Evolutionary conservation across 1,140 invertebrate species (phyloP), one percentile per base, ranked within the genome.

Genomic region (Zeugodacus cucurbitae): DNA sequence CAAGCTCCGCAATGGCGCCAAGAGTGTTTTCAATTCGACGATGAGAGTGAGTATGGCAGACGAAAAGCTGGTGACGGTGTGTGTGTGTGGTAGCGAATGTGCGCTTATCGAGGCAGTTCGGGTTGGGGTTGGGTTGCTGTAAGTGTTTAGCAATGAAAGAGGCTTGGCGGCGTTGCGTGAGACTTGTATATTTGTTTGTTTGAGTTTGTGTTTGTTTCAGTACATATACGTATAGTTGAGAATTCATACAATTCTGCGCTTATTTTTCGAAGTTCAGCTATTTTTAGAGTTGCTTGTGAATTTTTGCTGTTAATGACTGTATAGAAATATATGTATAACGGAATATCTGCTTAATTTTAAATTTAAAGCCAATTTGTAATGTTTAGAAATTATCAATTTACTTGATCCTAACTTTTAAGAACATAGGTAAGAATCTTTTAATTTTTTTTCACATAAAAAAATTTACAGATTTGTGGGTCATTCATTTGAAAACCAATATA

Each of bases 1-100:
- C 74, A 82, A 82, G 74, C 74, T 44, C 74, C 74, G 41, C 74
- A 82, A 82, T 44, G 74, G 74, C 74, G 41, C 41, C 41, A 48
- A 26, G 74, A 82, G 74, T 82, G 22, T 48, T 62, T 82, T 11
- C 74, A 26, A 54, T 54, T 17, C 4, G 41, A 17, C 2, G 22
- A 14, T 48, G 41, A 48, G 41, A 4, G 74, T 54, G 41, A 37
- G 34, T 70, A 32, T 44, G 32, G 32, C 1, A 44, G 70, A 1
- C 20, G 4, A 0, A 10, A n/a, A n/a, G n/a, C 5, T 22, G 1
- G 3, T 26, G 58, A 6, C 58, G 58, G 2, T 62, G 58, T 26
- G 58, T n/a, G 3, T 54, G 48, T 6, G 26, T 62, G 64, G 32
- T 1, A 26, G 34, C 22, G 32, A 17, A 70, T 29, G 64, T 32